Evolutionary conservation across 2,888 invertebrate genomes (phyloP).

Genomic region (Auanema sp.): DNA sequence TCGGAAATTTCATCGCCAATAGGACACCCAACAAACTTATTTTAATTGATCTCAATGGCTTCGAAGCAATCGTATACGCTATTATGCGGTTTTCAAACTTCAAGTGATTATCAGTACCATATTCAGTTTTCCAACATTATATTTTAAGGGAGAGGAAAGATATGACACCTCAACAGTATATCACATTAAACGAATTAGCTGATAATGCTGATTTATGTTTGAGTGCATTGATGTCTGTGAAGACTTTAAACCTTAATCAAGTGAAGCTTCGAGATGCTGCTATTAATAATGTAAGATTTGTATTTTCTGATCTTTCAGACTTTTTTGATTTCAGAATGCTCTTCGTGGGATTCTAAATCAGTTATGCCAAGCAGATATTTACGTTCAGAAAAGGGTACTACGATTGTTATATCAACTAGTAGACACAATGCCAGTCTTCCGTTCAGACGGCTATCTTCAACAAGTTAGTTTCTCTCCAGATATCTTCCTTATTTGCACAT

Average conservation of each 20-base stretch:
- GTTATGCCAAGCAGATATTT: background rate
- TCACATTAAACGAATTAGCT: background rate
- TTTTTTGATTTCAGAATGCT: background rate
- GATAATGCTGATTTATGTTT: constrained; percentile 1
- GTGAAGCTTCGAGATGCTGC: background rate
- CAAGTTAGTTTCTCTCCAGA: background rate
- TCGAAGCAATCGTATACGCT: background rate
- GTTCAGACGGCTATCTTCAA: background rate
- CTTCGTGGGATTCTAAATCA: constrained; percentile 1
- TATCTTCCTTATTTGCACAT: background rate
- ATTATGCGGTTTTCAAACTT: background rate
- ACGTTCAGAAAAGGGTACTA: background rate
- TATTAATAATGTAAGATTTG: background rate
- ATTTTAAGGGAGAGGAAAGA: background rate
- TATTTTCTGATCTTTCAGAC: background rate
- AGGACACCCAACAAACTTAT: background rate
- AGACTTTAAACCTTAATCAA: background rate
- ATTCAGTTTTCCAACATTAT: background rate
- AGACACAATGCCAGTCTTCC: background rate
- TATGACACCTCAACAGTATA: background rate
- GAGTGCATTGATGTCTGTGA: background rate
- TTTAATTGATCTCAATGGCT: background rate
- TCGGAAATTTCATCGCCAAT: background rate
- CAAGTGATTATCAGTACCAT: background rate
- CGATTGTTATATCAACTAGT: constrained; percentile 3